Conservation (phyloP, 2,888 invertebrate genomes). For the Lydus trimaculatus region DNA sequence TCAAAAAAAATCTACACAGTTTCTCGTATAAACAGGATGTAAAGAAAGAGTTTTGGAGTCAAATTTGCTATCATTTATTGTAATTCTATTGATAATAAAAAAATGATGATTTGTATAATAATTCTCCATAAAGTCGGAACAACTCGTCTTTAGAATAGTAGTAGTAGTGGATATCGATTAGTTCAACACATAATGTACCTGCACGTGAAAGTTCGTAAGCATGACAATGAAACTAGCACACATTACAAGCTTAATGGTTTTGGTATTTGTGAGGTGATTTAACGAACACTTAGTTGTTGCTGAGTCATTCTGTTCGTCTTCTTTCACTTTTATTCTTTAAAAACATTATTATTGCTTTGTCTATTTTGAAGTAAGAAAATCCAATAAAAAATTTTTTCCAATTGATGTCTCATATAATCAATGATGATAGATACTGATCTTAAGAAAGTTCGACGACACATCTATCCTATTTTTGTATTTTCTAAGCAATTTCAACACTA, state of each 20-base stretch:
- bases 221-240: slow-evolving; percentile 18
- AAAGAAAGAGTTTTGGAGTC: no score
- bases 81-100: no score
- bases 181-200: not conserved
- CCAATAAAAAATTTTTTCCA: no score
- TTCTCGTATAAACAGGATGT: no score
- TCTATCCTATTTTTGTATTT: not conserved
- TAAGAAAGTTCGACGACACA: not conserved
- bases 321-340: not conserved
- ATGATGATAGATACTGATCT: not conserved
- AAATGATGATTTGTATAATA: no score
- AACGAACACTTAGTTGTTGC: not conserved
- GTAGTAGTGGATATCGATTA: not conserved
- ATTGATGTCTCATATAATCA: no score
- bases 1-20: no score
- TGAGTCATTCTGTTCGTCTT: not conserved
- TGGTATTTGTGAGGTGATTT: slow-evolving; percentile 16
- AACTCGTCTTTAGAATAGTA: not conserved
- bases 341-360: no score
- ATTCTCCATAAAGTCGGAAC: no score
- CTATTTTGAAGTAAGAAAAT: no score
- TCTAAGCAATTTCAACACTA: not conserved
- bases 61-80: no score
- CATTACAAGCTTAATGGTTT: slow-evolving; percentile 23
- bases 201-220: slow-evolving; percentile 15